Evolutionary conservation across 2,888 invertebrate genomes (phyloP), one percentile per base, ranked within the genome.

Genomic region (Shargacucullia verbasci): DNA sequence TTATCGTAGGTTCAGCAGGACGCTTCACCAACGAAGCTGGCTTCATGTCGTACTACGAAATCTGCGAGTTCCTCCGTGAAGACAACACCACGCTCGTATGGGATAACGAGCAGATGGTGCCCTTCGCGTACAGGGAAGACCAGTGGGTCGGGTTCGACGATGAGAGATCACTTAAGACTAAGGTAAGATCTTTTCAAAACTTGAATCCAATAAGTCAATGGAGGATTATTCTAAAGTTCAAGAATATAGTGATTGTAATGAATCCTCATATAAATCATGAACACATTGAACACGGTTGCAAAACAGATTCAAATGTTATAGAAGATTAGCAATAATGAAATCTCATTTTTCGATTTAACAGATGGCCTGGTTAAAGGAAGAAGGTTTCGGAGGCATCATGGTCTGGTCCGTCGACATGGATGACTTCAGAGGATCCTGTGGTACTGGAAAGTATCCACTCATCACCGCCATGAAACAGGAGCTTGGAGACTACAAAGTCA

Each of bases 361-460:
- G 98, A 98, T 98, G 96, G 96, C 97, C 58, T 99, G 98, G 98
- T 94, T 98, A 59, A 98, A 98, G 86, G 98, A 98, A 82, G 97
- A 98, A 95, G 98, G 98, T 25, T 98, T 98, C 70, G 99, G 98
- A 37, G 99, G 99, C 14, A 98, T 99, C 55, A 99, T 99, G 98
- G 97, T 99, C 46, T 99, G 99, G 99, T 98, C 98, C 0, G 95
- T 99, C 25, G 99, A 99, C 81, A 97, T 99, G 98, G 99, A 99
- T 81, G 99, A 99, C 88, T 99, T 99, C 94, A 94, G 96, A 67
- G 98, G 98, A 9, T 96, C 96, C 9, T 99, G 99, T 80, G 98
- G 98, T 9, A 96, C 97, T 50, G 98, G 98, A 39, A 98, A 98
- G 82, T 99, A 97, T 87, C 99, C 99, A 0, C 94, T 99, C 41